A percentile compares a stretch with the other conserved stretches of the same genome.
phyloP scores from a whole-genome alignment of 2,113 vertebrate species.

The Syrrhaptes paradoxus region DNA sequence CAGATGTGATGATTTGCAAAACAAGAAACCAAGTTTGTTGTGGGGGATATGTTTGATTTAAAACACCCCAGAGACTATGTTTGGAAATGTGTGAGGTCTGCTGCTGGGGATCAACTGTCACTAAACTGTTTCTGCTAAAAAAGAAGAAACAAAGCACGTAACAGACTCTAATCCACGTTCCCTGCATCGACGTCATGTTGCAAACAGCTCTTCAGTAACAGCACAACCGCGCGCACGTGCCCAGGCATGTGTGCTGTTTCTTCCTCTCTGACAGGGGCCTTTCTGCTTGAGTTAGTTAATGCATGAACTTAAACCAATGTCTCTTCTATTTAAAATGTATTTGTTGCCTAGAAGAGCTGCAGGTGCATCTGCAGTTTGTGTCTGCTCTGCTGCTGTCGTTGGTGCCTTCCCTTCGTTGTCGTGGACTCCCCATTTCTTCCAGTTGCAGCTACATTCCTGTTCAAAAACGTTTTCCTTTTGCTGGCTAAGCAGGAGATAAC shows the following conservation, averaged over 20 bases:
- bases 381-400: background rate
- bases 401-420: background rate
- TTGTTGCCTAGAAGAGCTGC: background rate
- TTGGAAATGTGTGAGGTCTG: background rate
- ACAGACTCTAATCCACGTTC: too few species aligned
- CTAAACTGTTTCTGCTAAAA: background rate
- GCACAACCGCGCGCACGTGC: too few species aligned
- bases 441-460: background rate
- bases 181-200: too few species aligned
- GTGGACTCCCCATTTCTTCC: background rate
- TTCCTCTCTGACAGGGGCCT: background rate
- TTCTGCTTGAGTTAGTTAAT: background rate
- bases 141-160: too few species aligned
- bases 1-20: background rate
- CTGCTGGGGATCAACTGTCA: background rate
- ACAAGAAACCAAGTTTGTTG: background rate
- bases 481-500: background rate
- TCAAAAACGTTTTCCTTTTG: background rate
- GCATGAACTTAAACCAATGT: background rate
- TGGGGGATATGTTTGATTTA: background rate
- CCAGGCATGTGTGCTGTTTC: rapidly evolving
- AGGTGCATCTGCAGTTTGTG: background rate
- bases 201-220: too few species aligned
- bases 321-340: background rate
- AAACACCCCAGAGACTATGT: background rate